Evolutionary conservation across 1,140 invertebrate species (phyloP).

Genomic region (Lutraria rhynchaena): DNA sequence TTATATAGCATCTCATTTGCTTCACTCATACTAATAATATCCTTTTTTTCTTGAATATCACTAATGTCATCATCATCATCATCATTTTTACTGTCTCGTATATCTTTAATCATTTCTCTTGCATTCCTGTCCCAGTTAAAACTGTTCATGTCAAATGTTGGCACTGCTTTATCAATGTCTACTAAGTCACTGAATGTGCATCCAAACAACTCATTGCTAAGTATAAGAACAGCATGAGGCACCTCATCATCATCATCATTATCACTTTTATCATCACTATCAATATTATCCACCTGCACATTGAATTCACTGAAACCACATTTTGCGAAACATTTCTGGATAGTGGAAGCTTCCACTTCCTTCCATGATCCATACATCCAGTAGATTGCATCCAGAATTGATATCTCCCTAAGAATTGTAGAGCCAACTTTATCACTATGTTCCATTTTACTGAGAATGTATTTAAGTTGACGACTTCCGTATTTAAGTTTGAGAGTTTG

Average conservation of each 20-base stretch:
- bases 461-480: background rate
- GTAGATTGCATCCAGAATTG: constrained; percentile 34
- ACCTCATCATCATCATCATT: constrained; percentile 24
- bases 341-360: constrained; percentile 27
- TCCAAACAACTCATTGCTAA: background rate
- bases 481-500: background rate
- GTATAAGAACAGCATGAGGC: background rate
- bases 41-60: too few relatives aligned
- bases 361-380: constrained; percentile 43
- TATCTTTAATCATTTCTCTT: background rate
- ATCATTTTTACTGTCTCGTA: background rate
- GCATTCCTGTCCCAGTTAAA: background rate
- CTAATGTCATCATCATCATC: background rate
- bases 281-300: too few relatives aligned
- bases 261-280: background rate
- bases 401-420: constrained; percentile 19
- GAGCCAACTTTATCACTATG: background rate
- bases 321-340: constrained; percentile 44
- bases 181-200: background rate
- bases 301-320: constrained; percentile 12
- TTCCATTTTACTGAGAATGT: constrained; percentile 4
- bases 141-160: background rate
- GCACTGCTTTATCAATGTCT: background rate
- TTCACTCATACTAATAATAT: background rate
- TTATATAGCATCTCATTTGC: background rate